Conservation (phyloP, 1,140 invertebrate species). For the Hycleus cichorii region DNA sequence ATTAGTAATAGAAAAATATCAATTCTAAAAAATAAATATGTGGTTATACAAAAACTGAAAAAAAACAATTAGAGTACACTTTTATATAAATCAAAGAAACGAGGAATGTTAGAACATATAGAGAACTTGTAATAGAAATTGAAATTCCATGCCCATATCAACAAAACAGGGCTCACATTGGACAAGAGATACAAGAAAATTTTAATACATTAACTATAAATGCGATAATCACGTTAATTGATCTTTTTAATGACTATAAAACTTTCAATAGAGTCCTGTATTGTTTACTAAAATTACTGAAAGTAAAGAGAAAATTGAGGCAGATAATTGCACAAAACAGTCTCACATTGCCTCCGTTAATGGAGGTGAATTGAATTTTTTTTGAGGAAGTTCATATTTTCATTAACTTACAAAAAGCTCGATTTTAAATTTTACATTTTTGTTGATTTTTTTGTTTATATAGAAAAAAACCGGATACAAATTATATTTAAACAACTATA, state of each 20-base stretch:
- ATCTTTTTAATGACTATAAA: no score
- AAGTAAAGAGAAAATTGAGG: background rate
- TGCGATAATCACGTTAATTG: no score
- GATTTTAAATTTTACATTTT: no score
- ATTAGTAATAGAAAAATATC: conserved; percentile 8
- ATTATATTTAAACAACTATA: conserved; percentile 6
- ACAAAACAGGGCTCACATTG: no score
- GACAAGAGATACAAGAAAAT: no score
- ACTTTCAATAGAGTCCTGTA: no score
- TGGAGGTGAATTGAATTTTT: conserved; percentile 1
- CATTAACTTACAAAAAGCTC: no score
- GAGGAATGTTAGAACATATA: conserved; percentile 7
- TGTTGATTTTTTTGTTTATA: no score
- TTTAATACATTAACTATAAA: no score
- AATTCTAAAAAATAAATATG: conserved; percentile 3
- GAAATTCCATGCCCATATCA: no score
- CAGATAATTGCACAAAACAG: conserved; percentile 13
- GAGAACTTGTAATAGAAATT: conserved; percentile 3
- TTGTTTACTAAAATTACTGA: no score
- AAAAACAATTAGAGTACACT: background rate
- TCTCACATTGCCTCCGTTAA: conserved; percentile 10
- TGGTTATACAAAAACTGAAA: conserved; percentile 5
- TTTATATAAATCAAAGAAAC: background rate
- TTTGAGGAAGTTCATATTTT: conserved; percentile 8
- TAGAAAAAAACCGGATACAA: background rate